Percentiles rank a stretch among this genome's conserved stretches.
phyloP scores from a whole-genome alignment of 2,888 invertebrate species.

The Phyllotreta striolata region DNA sequence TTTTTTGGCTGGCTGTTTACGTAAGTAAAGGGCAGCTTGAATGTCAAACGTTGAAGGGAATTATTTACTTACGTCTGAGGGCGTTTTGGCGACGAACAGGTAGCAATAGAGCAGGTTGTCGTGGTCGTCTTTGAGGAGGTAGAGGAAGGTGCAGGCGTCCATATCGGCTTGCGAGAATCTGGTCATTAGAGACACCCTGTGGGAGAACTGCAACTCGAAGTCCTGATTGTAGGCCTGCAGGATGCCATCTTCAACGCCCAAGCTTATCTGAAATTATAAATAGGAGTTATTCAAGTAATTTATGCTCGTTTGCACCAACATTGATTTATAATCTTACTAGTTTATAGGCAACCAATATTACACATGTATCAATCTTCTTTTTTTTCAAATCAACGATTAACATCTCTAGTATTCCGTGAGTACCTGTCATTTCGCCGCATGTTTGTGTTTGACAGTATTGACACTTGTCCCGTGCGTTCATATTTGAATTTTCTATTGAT shows the following conservation, averaged over 20 bases:
- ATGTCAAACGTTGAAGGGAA: neutral
- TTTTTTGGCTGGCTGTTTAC: neutral
- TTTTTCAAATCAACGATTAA: neutral
- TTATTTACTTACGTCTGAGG: conserved; percentile 71
- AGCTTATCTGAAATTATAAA: conserved; percentile 67
- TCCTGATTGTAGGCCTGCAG: conserved; percentile 75
- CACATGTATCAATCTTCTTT: neutral
- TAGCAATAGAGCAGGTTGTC: conserved; percentile 79
- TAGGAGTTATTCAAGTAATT: no score
- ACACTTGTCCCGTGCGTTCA: no score
- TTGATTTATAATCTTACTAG: no score
- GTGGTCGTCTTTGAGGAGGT: conserved; percentile 75
- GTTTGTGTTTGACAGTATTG: neutral
- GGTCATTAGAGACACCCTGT: conserved; percentile 70
- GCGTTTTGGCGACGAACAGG: conserved; percentile 73
- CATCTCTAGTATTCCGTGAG: neutral
- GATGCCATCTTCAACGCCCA: conserved; percentile 75
- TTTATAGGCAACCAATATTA: neutral
- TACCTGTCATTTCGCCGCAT: conserved; percentile 4
- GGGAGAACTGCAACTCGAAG: conserved; percentile 74
- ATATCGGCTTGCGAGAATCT: conserved; percentile 61
- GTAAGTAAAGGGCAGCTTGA: neutral
- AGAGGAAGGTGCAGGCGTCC: conserved; percentile 69
- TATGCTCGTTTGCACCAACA: no score
- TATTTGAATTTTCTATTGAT: no score